Base-by-base conservation (phyloP, 2,113 vertebrate species). In the Tachuris rubrigastra region DNA sequence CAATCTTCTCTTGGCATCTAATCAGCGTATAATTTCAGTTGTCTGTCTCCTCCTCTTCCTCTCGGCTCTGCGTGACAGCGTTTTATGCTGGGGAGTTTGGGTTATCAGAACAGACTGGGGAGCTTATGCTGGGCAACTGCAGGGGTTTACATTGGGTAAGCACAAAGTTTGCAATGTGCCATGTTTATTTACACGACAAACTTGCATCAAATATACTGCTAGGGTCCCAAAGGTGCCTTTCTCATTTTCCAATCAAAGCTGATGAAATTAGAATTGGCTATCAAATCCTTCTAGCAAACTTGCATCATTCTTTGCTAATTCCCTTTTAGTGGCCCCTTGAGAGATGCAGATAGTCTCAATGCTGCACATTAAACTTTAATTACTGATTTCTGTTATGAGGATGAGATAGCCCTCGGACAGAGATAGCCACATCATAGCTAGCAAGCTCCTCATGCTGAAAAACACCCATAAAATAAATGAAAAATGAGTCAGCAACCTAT, bases 311-410 rank as follows among this genome's bases (percentile, higher is more conserved):
- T 92, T 93, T 89, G 84, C 90, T 91, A 85, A 96, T 96, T 97
- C 96, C 73, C 55, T 94, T 92, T 55, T 94, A 96, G 76, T 85
- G 68, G 50, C 21, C 96, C 62, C 76, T 76, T 80, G 93, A 96
- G 96, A 94, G 85, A 66, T 85, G 69, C 75, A 88, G 84, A 83
- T 85, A 93, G 87, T 93, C 79, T 96, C 81, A 49, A 2, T 90
- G 92, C 71, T 96, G 73, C 87, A 85, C 94, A 95, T 96, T 94
- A 96, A 96, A 96, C 79, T 93, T 96, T 94, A 96, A 96, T 97
- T 97, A 94, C 95, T 89, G 81, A 82, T 93, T 96, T 93, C 85
- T 86, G 72, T 77, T 92, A 52, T 56, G 75, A 87, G 59, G 55
- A 49, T 3, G 42, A 82, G 89, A 85, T 41, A 94, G 55, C 47